Evolutionary conservation across 2,113 vertebrate genomes (phyloP).

Genomic region (Lucifuga dentata): DNA sequence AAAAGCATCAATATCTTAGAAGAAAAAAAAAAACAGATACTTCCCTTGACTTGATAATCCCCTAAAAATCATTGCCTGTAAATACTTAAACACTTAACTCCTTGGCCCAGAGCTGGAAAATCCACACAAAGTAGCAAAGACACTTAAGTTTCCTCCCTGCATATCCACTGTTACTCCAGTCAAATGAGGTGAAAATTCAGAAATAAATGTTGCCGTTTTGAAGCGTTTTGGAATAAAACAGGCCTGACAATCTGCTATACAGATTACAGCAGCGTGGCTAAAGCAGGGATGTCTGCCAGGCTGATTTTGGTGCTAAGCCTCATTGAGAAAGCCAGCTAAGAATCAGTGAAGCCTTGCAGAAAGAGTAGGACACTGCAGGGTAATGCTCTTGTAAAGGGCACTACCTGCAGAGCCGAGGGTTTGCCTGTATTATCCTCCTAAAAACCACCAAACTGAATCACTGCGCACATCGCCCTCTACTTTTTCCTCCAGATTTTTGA

Average conservation of each 20-base stretch:
- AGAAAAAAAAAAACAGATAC: slow-evolving; percentile 5
- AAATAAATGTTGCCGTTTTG: slow-evolving; percentile 46
- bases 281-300: slow-evolving; percentile 58
- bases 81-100: slow-evolving; percentile 57
- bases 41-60: slow-evolving; percentile 38
- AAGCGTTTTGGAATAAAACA: slow-evolving; percentile 54
- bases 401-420: slow-evolving; percentile 59
- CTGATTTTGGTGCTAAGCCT: slow-evolving; percentile 64
- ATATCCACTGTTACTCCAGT: slow-evolving; percentile 24
- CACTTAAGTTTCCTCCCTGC: slow-evolving; percentile 36
- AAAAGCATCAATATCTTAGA: slow-evolving; percentile 43
- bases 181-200: slow-evolving; percentile 57
- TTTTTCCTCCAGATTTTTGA: slow-evolving; percentile 53
- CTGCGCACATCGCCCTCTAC: slow-evolving; percentile 33
- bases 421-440: slow-evolving; percentile 54
- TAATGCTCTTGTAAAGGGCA: slow-evolving; percentile 54
- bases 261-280: slow-evolving; percentile 36
- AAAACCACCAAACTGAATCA: slow-evolving; percentile 56
- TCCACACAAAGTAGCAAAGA: slow-evolving; percentile 49
- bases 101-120: slow-evolving; percentile 59
- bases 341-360: slow-evolving; percentile 63
- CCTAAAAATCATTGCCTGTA: slow-evolving; percentile 36
- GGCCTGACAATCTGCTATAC: slow-evolving; percentile 53
- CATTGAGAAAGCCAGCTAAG: slow-evolving; percentile 68
- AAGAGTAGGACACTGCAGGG: slow-evolving; percentile 45